Conservation (phyloP, 2,113 vertebrate species). For the Butastur rufipennis region DNA sequence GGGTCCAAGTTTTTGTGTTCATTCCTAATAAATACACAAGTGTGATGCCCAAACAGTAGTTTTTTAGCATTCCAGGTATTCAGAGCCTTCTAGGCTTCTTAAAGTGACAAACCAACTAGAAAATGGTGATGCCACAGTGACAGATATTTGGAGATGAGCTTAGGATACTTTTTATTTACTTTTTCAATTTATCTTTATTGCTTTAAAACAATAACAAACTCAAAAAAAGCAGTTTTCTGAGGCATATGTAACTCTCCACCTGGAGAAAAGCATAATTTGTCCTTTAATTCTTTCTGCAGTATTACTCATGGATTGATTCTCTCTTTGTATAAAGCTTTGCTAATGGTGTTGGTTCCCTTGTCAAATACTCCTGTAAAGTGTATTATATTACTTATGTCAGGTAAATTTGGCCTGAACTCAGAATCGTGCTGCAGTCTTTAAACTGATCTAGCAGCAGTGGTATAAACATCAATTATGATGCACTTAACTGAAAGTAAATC, state of each 20-base stretch:
- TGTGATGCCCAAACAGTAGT: background rate
- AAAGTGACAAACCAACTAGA: background rate
- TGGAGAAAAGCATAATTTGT: background rate
- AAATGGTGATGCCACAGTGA: background rate
- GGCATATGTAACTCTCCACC: background rate
- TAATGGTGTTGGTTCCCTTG: background rate
- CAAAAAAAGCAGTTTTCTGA: background rate
- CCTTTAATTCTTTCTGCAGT: background rate
- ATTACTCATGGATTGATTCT: background rate
- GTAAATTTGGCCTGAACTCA: background rate
- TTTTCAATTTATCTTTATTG: background rate
- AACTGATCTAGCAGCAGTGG: background rate
- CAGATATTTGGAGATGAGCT: background rate
- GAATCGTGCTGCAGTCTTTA: background rate
- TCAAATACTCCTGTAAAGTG: too few relatives aligned
- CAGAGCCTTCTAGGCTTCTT: background rate
- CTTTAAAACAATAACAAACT: background rate
- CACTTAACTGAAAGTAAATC: background rate
- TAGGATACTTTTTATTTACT: background rate
- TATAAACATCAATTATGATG: background rate
- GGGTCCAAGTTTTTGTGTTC: background rate
- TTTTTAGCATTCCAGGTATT: background rate
- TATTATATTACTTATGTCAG: background rate
- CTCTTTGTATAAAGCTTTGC: background rate
- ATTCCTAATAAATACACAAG: background rate